Conservation (phyloP, 1,140 invertebrate species). For the Saccostrea cuccullata region DNA sequence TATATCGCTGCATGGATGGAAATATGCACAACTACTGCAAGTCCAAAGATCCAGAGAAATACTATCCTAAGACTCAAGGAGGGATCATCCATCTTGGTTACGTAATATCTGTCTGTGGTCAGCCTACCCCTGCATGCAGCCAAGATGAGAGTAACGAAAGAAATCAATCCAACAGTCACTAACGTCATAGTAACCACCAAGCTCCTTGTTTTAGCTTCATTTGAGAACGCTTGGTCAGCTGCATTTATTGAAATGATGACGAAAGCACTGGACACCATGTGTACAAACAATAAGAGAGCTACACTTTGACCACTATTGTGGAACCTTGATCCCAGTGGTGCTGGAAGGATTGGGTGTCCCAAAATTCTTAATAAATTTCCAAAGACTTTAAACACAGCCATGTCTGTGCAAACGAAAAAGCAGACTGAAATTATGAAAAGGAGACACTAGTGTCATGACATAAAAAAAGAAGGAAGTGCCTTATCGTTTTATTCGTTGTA, state of each 20-base stretch:
- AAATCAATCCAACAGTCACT: not conserved
- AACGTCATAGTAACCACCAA: not conserved
- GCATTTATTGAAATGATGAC: not conserved
- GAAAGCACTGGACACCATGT: not conserved
- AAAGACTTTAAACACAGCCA: too few species aligned
- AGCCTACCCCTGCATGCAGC: not conserved
- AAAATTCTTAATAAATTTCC: not conserved
- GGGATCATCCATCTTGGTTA: not conserved
- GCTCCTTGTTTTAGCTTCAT: not conserved
- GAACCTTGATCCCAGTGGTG: not conserved
- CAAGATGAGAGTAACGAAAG: not conserved
- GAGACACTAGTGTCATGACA: too few species aligned
- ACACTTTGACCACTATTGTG: too few species aligned
- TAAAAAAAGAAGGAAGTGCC: too few species aligned
- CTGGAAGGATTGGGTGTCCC: not conserved
- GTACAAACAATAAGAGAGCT: not conserved
- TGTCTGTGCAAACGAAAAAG: too few species aligned
- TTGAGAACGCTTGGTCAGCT: not conserved
- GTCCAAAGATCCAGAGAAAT: conserved; percentile 10
- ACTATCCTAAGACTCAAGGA: not conserved
- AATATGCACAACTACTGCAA: not conserved
- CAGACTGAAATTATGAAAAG: too few species aligned
- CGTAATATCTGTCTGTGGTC: not conserved
- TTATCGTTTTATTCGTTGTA: too few species aligned
- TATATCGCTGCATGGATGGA: not conserved